Percentiles rank a stretch among this genome's conserved stretches.
Evolutionary conservation across 64 coral and sea anemone species (phyloP).

Genomic region (Anthopleura sola): DNA sequence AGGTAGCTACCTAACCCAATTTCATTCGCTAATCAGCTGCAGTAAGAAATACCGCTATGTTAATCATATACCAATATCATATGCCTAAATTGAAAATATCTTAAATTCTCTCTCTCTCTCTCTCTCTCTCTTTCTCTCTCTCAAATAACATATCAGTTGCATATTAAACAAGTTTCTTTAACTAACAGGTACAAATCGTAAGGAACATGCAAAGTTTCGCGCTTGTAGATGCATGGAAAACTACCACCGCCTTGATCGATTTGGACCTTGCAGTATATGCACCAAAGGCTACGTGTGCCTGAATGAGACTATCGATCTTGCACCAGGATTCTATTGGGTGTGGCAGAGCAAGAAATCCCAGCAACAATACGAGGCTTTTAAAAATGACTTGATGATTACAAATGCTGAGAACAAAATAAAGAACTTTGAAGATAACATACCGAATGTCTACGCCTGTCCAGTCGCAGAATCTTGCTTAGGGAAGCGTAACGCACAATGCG

Average conservation of each 20-base stretch:
- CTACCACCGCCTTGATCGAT: slow-evolving; percentile 35
- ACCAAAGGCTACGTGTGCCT: slow-evolving; percentile 9
- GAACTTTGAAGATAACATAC: not conserved
- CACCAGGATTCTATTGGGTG: slow-evolving; percentile 45
- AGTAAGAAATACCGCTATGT: too few relatives aligned
- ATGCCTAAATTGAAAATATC: too few relatives aligned
- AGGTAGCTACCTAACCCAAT: too few relatives aligned
- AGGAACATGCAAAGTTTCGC: slow-evolving; percentile 18
- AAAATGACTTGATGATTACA: not conserved
- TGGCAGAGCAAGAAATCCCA: slow-evolving; percentile 7
- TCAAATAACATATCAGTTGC: too few relatives aligned
- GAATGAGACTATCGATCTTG: slow-evolving; percentile 32
- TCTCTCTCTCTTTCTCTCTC: too few relatives aligned
- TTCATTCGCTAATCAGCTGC: too few relatives aligned
- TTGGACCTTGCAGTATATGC: slow-evolving; percentile 35
- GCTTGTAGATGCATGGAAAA: slow-evolving; percentile 36
- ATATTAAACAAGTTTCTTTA: not conserved
- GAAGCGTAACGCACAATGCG: slow-evolving; percentile 16
- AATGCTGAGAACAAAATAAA: not conserved
- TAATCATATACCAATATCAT: not conserved
- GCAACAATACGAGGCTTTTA: slow-evolving; percentile 15
- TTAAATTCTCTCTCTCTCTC: too few relatives aligned
- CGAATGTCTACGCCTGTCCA: slow-evolving; percentile 24
- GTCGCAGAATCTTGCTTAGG: slow-evolving; percentile 15
- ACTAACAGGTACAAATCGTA: slow-evolving; percentile 30